Evolutionary conservation across 2,888 invertebrate species (phyloP), one percentile per base, ranked within the genome.

Genomic region (Himalopsyche japonica): DNA sequence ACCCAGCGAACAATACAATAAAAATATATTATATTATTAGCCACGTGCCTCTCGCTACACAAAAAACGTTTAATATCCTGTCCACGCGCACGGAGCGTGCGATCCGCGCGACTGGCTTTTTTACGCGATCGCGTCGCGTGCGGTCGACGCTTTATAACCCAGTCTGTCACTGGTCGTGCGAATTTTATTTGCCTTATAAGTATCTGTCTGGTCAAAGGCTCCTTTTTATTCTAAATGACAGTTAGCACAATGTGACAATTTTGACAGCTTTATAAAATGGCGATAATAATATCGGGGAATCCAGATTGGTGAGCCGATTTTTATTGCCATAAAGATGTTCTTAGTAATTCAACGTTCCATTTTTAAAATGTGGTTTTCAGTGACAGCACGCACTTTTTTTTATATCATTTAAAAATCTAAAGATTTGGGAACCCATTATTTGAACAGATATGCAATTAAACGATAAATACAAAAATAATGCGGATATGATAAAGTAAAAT

Each of bases 61-160:
- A 57, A 57, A 57, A 57, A 57, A 57, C 57, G 57, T 49, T 83
- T 85, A 85, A 85, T 83, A 82, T 82, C 70, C 82, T 47, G 20
- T 49, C 24, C 84, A 82, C 84, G 85, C 78, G 80, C 80, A 49
- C 34, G 80, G 37, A 64, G 49, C 80, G 80, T 64, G 80, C 80
- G 37, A 57, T 57, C 12, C 32, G 80, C 80, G 57, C 64, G 32
- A 64, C 80, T 49, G 80, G 80, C 80, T 80, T 64, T n/a, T 57
- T 57, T 57, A 57, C 57, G 57, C 57, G 57, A 57, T 57, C 49
- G 79, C 49, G 76, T 27, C 76, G 32, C 76, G 76, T 34, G 76
- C 76, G 32, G 76, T 76, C 76, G 34, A 18, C 76, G 76, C 76
- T 76, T 76, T 76, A 27, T 24, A 24, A n/a, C 57, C 20, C 20